These are phyloP conservation scores for Dermatophagoides farinae DNA, from an alignment of 1,140 invertebrate genomes.

Conservation along the genomic window DNA sequence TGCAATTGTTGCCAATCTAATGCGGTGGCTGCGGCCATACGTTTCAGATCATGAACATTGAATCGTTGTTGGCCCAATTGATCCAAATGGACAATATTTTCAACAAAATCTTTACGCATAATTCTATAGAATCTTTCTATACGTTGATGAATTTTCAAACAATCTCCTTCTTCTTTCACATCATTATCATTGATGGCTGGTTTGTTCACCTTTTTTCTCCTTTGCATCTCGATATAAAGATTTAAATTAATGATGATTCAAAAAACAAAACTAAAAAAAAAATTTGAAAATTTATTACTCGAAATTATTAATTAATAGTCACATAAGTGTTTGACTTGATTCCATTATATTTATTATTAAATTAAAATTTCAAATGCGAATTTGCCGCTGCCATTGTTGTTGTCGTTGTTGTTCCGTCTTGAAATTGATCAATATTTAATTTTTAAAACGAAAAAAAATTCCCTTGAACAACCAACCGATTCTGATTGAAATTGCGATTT, in stretches of 20 bases:
- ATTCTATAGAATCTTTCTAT: neutral
- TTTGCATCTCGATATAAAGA: no score
- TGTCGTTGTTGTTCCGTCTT: neutral
- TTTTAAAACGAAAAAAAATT: no score
- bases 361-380: neutral
- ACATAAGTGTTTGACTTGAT: neutral
- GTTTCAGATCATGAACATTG: neutral
- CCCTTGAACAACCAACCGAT: no score
- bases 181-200: neutral
- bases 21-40: no score
- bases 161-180: no score
- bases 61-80: neutral
- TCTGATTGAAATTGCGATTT: no score
- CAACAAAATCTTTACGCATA: neutral
- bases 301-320: no score
- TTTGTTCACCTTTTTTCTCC: neutral
- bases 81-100: neutral
- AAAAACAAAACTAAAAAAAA: no score
- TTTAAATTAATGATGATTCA: no score
- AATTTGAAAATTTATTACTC: no score
- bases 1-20: neutral
- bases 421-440: no score
- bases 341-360: neutral
- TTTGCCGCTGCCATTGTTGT: no score
- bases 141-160: neutral